Percentiles rank a stretch among this genome's conserved stretches.
Evolutionary conservation across 2,113 vertebrate genomes (phyloP).

Genomic region (Malaclemys terrapin): DNA sequence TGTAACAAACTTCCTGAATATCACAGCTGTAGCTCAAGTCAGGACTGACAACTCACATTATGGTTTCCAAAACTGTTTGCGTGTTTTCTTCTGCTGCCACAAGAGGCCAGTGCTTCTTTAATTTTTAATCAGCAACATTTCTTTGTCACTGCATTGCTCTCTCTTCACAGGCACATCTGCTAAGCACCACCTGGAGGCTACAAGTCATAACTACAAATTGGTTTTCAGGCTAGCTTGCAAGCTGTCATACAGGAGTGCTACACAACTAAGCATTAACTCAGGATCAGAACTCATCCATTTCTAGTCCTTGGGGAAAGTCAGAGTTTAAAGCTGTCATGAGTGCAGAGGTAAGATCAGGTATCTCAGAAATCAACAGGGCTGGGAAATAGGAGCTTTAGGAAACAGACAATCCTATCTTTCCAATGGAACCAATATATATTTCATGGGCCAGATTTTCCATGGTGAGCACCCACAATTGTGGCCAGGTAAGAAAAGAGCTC

Average conservation of each 20-base stretch:
- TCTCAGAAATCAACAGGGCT: not conserved
- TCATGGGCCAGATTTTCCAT: not conserved
- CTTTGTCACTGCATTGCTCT: not conserved
- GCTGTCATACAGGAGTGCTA: not conserved
- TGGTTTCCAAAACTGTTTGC: not conserved
- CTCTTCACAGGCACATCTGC: not conserved
- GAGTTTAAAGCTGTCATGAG: not conserved
- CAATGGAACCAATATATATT: not conserved
- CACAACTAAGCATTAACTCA: not conserved
- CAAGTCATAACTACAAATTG: slow-evolving; percentile 17
- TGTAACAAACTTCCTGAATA: not conserved
- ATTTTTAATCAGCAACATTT: not conserved
- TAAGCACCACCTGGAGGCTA: slow-evolving; percentile 38
- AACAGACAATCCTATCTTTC: fast-evolving
- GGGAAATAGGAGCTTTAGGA: not conserved
- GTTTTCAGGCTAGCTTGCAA: not conserved
- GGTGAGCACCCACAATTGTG: not conserved
- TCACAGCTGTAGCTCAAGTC: not conserved
- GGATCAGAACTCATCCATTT: not conserved
- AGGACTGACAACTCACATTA: not conserved
- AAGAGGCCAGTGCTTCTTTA: slow-evolving; percentile 30
- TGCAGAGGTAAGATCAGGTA: not conserved
- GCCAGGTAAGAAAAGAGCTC: not conserved
- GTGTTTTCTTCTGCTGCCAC: slow-evolving; percentile 11
- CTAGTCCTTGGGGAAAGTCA: not conserved